Percentiles rank a stretch among this genome's conserved stretches.
These are phyloP conservation scores for Clupea harengus DNA, from an alignment of 2,113 vertebrate genomes.

Conservation along the genomic window DNA sequence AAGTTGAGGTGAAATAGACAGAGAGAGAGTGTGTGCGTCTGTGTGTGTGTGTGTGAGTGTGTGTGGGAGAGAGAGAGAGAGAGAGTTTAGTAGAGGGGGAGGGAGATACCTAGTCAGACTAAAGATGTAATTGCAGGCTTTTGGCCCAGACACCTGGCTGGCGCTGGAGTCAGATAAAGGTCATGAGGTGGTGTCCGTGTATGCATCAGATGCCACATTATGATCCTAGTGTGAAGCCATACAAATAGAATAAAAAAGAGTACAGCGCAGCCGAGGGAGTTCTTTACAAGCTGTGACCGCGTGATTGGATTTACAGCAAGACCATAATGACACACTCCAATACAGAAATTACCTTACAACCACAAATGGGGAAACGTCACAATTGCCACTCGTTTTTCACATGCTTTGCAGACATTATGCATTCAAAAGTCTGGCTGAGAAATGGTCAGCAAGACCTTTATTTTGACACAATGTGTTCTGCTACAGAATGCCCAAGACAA, in stretches of 20 bases:
- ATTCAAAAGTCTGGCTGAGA: not conserved
- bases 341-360: not conserved
- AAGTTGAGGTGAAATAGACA: slow-evolving; percentile 14
- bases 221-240: not conserved
- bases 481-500: not conserved
- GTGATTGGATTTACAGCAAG: not conserved
- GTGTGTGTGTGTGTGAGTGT: not conserved
- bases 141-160: slow-evolving; percentile 11
- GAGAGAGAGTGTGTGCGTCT: slow-evolving; percentile 18
- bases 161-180: slow-evolving; percentile 4
- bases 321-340: not conserved
- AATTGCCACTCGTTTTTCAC: slow-evolving; percentile 8
- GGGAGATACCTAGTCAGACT: not conserved
- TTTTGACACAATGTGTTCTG: not conserved
- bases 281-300: slow-evolving; percentile 6
- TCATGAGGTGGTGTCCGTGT: not conserved
- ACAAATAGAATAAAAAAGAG: not conserved
- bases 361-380: slow-evolving; percentile 1
- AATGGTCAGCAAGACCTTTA: not conserved
- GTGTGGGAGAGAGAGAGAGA: not conserved
- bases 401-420: not conserved
- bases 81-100: not conserved
- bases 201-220: not conserved
- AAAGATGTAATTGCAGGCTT: slow-evolving; percentile 2
- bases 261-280: not conserved